Evolutionary conservation across 2,113 vertebrate genomes (phyloP), one percentile per base, ranked within the genome.

Genomic region (Neomonachus schauinslandi): DNA sequence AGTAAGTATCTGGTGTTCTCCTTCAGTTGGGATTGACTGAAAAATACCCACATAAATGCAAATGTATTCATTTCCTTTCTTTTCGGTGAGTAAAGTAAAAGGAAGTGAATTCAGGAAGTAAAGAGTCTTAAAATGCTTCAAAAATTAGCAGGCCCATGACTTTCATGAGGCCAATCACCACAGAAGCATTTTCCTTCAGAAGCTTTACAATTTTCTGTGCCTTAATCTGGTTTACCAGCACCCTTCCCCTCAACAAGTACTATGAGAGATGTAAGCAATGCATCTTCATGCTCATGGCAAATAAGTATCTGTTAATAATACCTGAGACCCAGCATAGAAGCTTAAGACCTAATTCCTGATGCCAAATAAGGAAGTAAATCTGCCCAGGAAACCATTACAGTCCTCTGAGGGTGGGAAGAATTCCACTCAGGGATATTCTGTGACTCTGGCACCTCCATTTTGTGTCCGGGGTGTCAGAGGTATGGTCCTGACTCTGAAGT

Each of bases 1-100:
- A 42, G 98, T 98, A 96, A 97, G 96, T 94, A 39, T 91, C 53
- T n/a, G 36, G 12, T 5, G 57, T 89, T 53, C 39, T 9, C 49
- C 33, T 84, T 31, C 22, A 1, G 9, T 22, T 89, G 65, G 67
- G 28, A 79, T 87, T 80, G 24, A 82, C 89, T 89, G n/a, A 53
- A 71, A 97, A 92, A 36, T 39, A 36, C 2, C 49, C 5, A 31
- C 14, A 13, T 36, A 88, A 49, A 79, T 39, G 13, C 53, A 87
- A 55, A 57, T 39, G 26, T 46, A 26, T 88, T 61, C 63, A 46
- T 9, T 72, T 31, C 65, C 28, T 72, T 18, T 63, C 21, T 76
- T 88, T 18, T 39, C 46, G 9, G 24, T 84, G 77, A 95, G 31
- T 92, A 59, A 65, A 69, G 7, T 79, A 15, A 88, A 63, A 95